A percentile compares a stretch with the other conserved stretches of the same genome.
phyloP scores from a whole-genome alignment of 2,797 vertebrate species.

The Malacoctenus gilli region DNA sequence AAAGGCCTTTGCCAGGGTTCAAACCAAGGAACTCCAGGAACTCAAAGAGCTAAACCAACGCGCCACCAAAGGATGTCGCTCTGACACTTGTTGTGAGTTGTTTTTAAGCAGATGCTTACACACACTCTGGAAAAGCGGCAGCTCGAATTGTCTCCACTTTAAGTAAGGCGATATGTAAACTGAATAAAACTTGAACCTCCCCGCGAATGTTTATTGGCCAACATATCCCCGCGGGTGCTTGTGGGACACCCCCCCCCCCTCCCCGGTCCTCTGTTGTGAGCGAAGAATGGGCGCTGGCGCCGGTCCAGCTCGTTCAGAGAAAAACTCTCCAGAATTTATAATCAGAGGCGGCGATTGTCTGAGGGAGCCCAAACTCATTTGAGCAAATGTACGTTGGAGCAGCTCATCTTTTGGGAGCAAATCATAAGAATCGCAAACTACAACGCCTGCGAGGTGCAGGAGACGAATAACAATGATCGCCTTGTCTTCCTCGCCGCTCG shows the following conservation, averaged over 20 bases:
- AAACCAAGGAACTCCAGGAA: too few relatives aligned
- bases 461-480: constrained; percentile 55
- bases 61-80: background rate
- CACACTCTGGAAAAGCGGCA: constrained; percentile 4
- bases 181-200: constrained; percentile 2
- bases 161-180: constrained; percentile 14
- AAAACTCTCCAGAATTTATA: constrained; percentile 16
- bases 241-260: too few relatives aligned
- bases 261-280: constrained; percentile 10
- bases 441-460: constrained; percentile 35
- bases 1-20: too few relatives aligned
- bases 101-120: constrained; percentile 13
- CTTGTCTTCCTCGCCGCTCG: constrained; percentile 39
- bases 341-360: constrained; percentile 18
- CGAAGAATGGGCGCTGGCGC: constrained; percentile 24
- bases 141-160: background rate
- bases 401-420: constrained; percentile 47
- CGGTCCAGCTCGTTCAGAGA: constrained; percentile 26
- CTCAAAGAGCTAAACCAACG: too few relatives aligned
- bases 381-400: constrained; percentile 51
- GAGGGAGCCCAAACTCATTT: constrained; percentile 38
- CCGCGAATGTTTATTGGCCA: constrained; percentile 1
- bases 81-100: background rate
- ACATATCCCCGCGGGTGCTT: constrained; percentile 30
- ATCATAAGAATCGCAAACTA: constrained; percentile 41